A percentile compares a stretch with the other conserved stretches of the same genome.
These are phyloP conservation scores for Archaeoteleia sp. DNA, from an alignment of 2,888 invertebrate species.

Conservation along the genomic window DNA sequence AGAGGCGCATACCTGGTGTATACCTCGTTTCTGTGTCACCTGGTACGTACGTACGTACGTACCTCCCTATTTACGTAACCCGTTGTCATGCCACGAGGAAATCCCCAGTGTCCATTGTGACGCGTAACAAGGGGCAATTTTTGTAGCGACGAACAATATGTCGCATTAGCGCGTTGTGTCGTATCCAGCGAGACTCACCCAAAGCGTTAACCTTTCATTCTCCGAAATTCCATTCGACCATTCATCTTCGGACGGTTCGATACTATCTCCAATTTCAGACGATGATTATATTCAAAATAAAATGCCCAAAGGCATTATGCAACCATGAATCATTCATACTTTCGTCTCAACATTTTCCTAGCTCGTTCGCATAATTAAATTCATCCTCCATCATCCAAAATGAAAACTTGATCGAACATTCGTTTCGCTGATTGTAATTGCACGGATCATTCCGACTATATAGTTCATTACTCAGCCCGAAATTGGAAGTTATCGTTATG, in stretches of 20 bases:
- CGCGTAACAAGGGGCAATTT: constrained; percentile 72
- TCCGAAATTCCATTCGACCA: constrained; percentile 26
- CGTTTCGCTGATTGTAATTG: no score
- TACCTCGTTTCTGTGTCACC: constrained; percentile 44
- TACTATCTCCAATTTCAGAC: constrained; percentile 43
- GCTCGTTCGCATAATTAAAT: constrained; percentile 35
- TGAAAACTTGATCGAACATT: no score
- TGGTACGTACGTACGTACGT: no score
- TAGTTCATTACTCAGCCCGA: background rate
- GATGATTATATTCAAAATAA: constrained; percentile 45
- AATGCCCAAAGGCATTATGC: constrained; percentile 35
- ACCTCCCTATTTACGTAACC: constrained; percentile 51
- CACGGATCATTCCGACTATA: background rate
- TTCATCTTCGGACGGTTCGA: constrained; percentile 40
- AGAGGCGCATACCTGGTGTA: constrained; percentile 30
- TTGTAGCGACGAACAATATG: constrained; percentile 72
- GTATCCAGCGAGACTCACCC: constrained; percentile 45
- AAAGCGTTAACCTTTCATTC: constrained; percentile 48
- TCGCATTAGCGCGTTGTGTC: constrained; percentile 73
- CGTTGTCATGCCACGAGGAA: constrained; percentile 42
- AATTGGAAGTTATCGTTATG: constrained; percentile 5
- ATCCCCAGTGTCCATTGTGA: constrained; percentile 62
- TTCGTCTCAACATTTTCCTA: constrained; percentile 32
- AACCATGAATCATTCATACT: constrained; percentile 46
- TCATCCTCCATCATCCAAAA: background rate